Base-by-base conservation (phyloP, 92 coral and sea anemone genomes). In the Anthopleura xanthogrammica region DNA sequence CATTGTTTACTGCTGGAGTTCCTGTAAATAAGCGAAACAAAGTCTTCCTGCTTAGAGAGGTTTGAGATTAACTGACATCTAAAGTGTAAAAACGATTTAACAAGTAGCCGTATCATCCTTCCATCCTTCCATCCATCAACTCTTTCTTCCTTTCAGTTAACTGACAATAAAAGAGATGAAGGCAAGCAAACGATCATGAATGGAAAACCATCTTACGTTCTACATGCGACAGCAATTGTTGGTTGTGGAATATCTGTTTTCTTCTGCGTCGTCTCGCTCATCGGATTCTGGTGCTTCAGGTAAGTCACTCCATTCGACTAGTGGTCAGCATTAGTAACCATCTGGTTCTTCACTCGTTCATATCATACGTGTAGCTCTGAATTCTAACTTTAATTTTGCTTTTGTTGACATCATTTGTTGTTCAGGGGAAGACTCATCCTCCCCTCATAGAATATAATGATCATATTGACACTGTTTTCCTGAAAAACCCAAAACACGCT, bases 241-340 rank as follows among this genome's bases (percentile, higher is more conserved):
- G 98, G 98, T 52, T 92, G 98, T 65, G 93, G 89, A 13, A 94
- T 94, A 57, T 89, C 93, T 1, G 77, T 94, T 73, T 92, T 94
- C 77, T 94, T 94, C 87, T 94, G 95, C 72, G 60, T 85, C 14
- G 60, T 86, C 16, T 85, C 98, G 2, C 68, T 89, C 41, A 76
- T 89, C 13, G 95, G 95, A 19, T 88, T 94, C 78, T 72, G 83
- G 55, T 94, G 89, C 79, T 85, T 94, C 79, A 94, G 98, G 98
- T 94, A 85, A 89, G 87, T 46, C 7, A 56, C 10, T 77, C 56
- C 80, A 77, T 13, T 50, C 80, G 50, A 46, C 50, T 46, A 46
- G 50, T 46, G 50, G 50, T 46, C 50, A 46, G 50, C 36, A 29
- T 29, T 29, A 29, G 36, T 29, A 29, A 29, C 36, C 36, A 29